Conservation (phyloP, 2,113 vertebrate species). For the Syngnathoides biaculeatus region DNA sequence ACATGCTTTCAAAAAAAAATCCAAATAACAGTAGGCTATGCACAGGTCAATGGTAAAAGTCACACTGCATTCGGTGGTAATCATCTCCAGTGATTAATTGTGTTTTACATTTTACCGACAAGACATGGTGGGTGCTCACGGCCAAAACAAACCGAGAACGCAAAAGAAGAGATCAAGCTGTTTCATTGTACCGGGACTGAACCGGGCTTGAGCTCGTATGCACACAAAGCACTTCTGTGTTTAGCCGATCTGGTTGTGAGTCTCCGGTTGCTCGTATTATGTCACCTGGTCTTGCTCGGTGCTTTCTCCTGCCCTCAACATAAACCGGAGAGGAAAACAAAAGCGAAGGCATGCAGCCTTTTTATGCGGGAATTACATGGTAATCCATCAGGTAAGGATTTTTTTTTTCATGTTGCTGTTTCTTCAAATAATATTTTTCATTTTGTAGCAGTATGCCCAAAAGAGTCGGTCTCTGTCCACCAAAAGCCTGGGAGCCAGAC, state of each 20-base stretch:
- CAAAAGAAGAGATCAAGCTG: neutral
- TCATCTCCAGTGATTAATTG: conserved; percentile 3
- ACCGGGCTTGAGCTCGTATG: conserved; percentile 17
- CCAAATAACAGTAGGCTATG: neutral
- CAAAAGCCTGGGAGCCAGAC: conserved; percentile 40
- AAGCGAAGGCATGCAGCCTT: conserved; percentile 6
- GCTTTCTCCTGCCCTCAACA: conserved; percentile 6
- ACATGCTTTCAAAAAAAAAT: neutral
- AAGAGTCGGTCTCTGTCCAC: conserved; percentile 30
- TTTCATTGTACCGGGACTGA: conserved; percentile 1
- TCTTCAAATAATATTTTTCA: neutral
- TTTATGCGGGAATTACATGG: conserved; percentile 7
- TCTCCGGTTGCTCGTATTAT: conserved; percentile 31
- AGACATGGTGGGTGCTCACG: neutral
- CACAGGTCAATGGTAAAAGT: neutral
- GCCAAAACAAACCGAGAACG: neutral
- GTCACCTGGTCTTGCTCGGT: conserved; percentile 25
- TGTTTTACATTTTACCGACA: neutral
- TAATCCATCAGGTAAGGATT: neutral
- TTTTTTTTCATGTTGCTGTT: neutral
- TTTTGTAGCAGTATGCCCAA: conserved; percentile 21
- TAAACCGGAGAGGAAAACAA: neutral
- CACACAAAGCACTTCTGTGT: conserved; percentile 43
- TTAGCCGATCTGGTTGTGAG: conserved; percentile 14
- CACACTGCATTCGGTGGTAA: neutral